phyloP scores from a whole-genome alignment of 2,797 vertebrate species.

The Somateria mollissima region DNA sequence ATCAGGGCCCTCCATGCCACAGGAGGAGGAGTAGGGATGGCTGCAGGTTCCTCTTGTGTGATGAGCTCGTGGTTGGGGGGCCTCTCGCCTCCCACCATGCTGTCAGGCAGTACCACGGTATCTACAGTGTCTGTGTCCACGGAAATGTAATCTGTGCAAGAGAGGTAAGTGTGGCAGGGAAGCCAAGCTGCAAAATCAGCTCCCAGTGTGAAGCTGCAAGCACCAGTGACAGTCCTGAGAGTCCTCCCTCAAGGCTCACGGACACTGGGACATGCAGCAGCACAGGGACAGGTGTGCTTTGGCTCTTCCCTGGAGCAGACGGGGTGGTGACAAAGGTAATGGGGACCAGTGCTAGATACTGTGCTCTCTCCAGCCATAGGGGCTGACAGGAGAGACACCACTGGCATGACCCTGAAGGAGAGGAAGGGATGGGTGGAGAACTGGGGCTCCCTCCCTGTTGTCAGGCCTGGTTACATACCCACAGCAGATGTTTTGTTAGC shows the following conservation, averaged over 20 bases:
- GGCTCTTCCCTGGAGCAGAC: not conserved
- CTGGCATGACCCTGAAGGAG: not conserved
- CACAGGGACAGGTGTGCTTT: not conserved
- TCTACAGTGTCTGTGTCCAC: not conserved
- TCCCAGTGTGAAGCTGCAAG: not conserved
- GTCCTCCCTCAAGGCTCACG: not conserved
- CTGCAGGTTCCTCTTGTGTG: not conserved
- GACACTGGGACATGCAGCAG: not conserved
- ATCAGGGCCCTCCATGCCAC: constrained; percentile 67
- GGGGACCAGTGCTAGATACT: not conserved
- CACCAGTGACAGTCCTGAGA: not conserved
- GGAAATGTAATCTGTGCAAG: not conserved
- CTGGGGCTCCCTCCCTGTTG: not conserved
- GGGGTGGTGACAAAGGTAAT: not conserved
- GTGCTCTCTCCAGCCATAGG: not conserved
- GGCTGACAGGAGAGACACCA: not conserved
- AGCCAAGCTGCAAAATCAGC: not conserved
- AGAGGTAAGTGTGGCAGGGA: not conserved
- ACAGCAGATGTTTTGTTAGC: constrained; percentile 1
- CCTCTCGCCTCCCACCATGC: not conserved
- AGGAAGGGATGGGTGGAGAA: not conserved
- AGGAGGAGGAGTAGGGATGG: not conserved
- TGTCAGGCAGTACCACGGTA: constrained; percentile 10
- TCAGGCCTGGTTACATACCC: not conserved
- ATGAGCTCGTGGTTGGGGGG: constrained; percentile 1